Base-by-base conservation (phyloP, 2,113 vertebrate genomes). In the Coptodon bakossiorum region DNA sequence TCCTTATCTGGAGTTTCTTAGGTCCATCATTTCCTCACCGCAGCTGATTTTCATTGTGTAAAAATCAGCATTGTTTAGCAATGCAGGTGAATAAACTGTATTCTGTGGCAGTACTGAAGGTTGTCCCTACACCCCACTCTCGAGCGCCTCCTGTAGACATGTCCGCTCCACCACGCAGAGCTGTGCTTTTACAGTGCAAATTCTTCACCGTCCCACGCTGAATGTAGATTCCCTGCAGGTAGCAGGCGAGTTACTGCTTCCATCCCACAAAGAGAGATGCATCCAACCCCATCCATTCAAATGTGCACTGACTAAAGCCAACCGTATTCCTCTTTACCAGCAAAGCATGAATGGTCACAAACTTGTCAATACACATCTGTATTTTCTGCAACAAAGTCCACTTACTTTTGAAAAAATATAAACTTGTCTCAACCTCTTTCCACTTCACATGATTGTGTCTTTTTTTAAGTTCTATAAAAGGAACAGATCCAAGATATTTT, bases 341-440 rank as follows among this genome's bases (percentile, higher is more conserved):
- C 36, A 83, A 83, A 59, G 48, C 79, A 66, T 36, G 84, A 87
- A 80, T 53, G 87, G 16, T 80, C 91, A 66, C 81, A 90, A 61
- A 89, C 81, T 13, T 38, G 54, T 82, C 40, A 16, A 83, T 38
- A 88, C 54, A 82, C 87, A 53, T 86, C 40, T 29, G 57, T 68
- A 81, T 68, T 81, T 91, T 88, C 63, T 86, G 90, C 53, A 36
- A 86, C 80, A 89, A 82, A 87, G 87, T 93, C 88, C 90, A 94
- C 76, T 22, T 45, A 94, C 80, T 83, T 86, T 92, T 94, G 19
- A 91, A 92, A 95, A 94, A 94, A 95, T 93, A 94, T 83, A 95
- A 93, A 94, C 83, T 87, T 14, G 80, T 94, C 31, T 91, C 88
- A 85, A 61, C 90, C 14, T 89, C 73, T 76, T 53, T 52, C 79